phyloP scores from a whole-genome alignment of 2,888 invertebrate species.

The Hartigia nigra region DNA sequence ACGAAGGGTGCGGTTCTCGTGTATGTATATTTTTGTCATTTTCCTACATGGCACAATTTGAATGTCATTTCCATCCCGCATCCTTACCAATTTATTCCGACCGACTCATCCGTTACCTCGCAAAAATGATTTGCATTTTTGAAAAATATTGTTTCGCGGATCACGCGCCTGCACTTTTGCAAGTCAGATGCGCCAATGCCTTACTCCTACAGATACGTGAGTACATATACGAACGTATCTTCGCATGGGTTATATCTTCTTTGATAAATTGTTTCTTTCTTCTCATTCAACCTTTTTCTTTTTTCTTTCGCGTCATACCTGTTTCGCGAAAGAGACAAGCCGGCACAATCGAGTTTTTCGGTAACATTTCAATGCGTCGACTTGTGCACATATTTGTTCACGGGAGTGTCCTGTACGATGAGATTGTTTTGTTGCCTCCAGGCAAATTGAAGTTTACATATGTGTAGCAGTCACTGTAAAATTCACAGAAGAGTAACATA shows the following conservation, averaged over 20 bases:
- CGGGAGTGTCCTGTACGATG: not conserved
- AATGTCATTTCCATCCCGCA: constrained; percentile 58
- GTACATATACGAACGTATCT: not conserved
- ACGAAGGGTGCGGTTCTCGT: constrained; percentile 37
- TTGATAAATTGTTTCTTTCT: constrained; percentile 35
- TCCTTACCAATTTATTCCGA: constrained; percentile 58
- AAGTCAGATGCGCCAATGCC: constrained; percentile 36
- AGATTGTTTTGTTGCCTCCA: not conserved
- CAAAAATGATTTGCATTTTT: constrained; percentile 59
- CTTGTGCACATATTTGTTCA: not conserved
- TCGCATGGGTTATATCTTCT: not conserved
- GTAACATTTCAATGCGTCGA: not conserved
- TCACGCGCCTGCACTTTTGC: constrained; percentile 30
- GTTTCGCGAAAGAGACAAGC: not conserved
- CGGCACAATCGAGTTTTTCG: not conserved
- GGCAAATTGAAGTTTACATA: constrained; percentile 3
- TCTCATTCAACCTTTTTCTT: not conserved
- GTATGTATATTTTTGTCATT: constrained; percentile 60
- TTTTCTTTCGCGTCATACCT: not conserved
- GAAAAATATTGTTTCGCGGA: constrained; percentile 21
- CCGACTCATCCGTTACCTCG: constrained; percentile 26
- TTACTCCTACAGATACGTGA: not conserved
- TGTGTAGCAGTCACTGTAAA: constrained; percentile 39
- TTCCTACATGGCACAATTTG: constrained; percentile 53
- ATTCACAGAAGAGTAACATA: constrained; percentile 56